Base-by-base conservation (phyloP, 2,888 invertebrate genomes). In the Drosophila robusta region DNA sequence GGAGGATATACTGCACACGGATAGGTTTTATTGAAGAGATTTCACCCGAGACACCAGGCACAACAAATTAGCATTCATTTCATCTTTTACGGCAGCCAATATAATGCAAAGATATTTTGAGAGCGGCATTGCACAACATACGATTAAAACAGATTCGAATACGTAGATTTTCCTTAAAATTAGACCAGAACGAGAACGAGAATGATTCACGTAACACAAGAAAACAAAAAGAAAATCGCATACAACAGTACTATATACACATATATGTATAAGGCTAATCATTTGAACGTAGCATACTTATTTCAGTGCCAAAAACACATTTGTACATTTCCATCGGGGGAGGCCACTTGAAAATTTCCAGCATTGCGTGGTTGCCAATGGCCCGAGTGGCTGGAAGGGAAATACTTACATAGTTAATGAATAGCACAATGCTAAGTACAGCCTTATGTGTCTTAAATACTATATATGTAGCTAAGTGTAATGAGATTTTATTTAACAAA, bases 361-460 rank as follows among this genome's bases (percentile, higher is more conserved):
- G n/a, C 34, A 50, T 41, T 34, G 34, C 9, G 9, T 34, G 34
- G 14, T 11, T 29, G 5, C 24, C 34, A 36, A 34, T 24, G 36
- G 32, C 2, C 32, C 57, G n/a, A 47, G 11, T 57, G 44, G 65
- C 64, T 64, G 52, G 44, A 61, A 34, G 36, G 52, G 24, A 71
- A 52, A 54, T 60, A 74, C 51, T 62, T 62, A 58, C 47, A 65
- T 62, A 73, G 41, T 65, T 69, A 56, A 67, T 70, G 63, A 60
- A 75, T 71, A 86, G 82, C 75, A 77, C 75, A 86, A 77, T 77
- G 85, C 75, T 90, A 91, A 90, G 86, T 89, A 89, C 90, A 91
- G 91, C 91, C 91, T 91, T 89, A 91, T 91, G 91, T 91, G 91
- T 91, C 91, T 91, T 91, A 91, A 91, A 91, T 88, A 90, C 91